These are phyloP conservation scores for Phoxinus phoxinus DNA, from an alignment of 2,113 vertebrate genomes.

Conservation along the genomic window DNA sequence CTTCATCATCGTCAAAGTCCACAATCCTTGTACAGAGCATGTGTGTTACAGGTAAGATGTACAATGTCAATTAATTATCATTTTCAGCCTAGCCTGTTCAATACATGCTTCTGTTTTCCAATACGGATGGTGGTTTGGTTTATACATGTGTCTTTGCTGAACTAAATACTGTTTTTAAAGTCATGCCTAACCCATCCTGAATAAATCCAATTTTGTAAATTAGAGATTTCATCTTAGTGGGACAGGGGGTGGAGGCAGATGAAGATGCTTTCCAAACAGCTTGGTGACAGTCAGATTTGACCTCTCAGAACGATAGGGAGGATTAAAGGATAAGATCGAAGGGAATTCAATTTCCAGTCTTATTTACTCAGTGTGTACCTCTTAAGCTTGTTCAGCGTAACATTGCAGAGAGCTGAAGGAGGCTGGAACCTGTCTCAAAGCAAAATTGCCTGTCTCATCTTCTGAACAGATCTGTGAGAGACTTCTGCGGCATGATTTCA, in stretches of 20 bases:
- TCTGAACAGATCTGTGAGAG: neutral
- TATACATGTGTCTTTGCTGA: neutral
- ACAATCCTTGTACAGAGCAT: conserved; percentile 84
- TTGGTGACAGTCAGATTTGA: conserved; percentile 33
- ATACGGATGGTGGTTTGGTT: neutral
- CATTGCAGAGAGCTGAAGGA: conserved; percentile 18
- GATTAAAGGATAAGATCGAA: conserved; percentile 46
- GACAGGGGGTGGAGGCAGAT: neutral
- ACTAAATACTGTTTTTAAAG: conserved; percentile 24
- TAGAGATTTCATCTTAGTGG: conserved; percentile 3
- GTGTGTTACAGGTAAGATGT: conserved; percentile 85
- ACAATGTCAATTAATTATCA: neutral
- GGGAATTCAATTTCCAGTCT: conserved; percentile 48
- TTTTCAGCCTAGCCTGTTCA: neutral
- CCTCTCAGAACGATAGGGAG: conserved; percentile 26
- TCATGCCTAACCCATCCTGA: neutral
- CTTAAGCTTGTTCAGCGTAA: conserved; percentile 48
- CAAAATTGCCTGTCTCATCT: conserved; percentile 7
- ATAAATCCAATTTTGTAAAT: conserved; percentile 31
- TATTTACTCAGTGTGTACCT: conserved; percentile 38
- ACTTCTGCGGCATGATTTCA: neutral
- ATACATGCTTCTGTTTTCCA: neutral
- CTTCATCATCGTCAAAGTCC: conserved; percentile 85
- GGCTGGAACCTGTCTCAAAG: neutral
- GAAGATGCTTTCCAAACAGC: conserved; percentile 25